Percentiles rank a stretch among this genome's conserved stretches.
Conservation (phyloP, 2,797 vertebrate genomes). For the Cuculus canorus region DNA sequence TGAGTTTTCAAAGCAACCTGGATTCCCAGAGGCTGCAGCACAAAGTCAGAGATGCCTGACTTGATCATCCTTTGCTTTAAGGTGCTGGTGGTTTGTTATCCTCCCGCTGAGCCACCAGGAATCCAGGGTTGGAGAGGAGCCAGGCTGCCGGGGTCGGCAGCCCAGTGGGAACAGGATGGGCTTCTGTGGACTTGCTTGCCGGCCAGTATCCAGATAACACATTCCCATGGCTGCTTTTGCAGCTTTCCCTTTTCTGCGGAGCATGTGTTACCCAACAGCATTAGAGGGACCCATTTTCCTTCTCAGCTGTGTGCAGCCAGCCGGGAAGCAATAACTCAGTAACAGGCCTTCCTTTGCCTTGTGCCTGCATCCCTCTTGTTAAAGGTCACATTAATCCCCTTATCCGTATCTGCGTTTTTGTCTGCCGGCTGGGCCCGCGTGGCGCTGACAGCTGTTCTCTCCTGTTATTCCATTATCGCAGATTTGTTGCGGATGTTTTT, state of each 20-base stretch:
- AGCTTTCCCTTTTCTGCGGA: background rate
- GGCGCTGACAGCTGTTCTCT: background rate
- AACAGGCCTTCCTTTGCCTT: background rate
- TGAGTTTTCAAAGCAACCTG: background rate
- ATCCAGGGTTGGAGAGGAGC: background rate
- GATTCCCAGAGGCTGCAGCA: background rate
- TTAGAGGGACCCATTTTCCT: background rate
- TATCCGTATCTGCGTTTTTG: background rate
- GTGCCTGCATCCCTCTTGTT: background rate
- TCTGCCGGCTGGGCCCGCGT: accelerated
- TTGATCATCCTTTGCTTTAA: accelerated
- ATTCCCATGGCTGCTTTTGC: background rate
- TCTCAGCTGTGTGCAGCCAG: background rate
- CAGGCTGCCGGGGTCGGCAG: background rate
- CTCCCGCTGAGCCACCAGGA: background rate
- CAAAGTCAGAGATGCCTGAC: background rate
- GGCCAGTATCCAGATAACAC: accelerated
- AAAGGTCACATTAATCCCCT: background rate
- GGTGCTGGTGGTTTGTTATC: accelerated
- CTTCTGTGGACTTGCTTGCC: background rate
- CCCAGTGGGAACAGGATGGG: background rate
- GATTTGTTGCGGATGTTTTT: conserved; percentile 98
- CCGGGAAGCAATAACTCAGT: background rate
- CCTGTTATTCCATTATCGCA: conserved; percentile 41
- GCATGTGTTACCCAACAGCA: background rate